Base-by-base conservation (phyloP, 2,888 invertebrate genomes). In the Heterodera filipjevi region DNA sequence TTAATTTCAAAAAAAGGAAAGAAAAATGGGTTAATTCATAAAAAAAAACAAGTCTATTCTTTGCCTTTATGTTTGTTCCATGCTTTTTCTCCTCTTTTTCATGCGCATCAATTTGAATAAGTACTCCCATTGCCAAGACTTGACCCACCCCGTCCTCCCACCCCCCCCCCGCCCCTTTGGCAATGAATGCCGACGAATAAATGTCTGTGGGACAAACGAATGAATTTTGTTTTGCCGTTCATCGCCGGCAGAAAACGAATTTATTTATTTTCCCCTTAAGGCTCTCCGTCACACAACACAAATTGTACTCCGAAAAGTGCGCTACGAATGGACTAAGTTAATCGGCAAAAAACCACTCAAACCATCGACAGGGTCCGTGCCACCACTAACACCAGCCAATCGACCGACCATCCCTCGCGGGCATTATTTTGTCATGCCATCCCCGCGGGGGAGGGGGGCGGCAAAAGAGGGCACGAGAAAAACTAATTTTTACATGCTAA, bases 301-400 rank as follows among this genome's bases (percentile, higher is more conserved):
- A 59, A 59, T 59, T 59, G 59, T 22, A 8, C 59, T 27, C 22
- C 27, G 59, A 59, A 59, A 59, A 59, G 59, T 59, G 59, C 59
- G 39, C 39, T 39, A 6, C 27, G 59, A 59, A 59, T 59, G 59
- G 27, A 27, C 27, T 59, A 59, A n/a, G 59, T 30, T 59, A n/a
- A 59, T 27, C 59, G 27, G 59, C 59, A 59, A 59, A 59, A 59
- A 59, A 59, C 59, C 59, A 59, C 59, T 59, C 59, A 59, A 59
- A 59, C n/a, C 59, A 10, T 59, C 59, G 59, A 6, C 10, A 27
- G 27, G 27, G 10, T 16, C 27, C 27, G 6, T 27, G 59, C 39
- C 39, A 59, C 19, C 59, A 59, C 22, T 8, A 6, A 59, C 19
- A 10, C 5, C 59, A 8, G n/a, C 59, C 27, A 5, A 10, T 44